These are phyloP conservation scores for Peucedramus taeniatus DNA, from an alignment of 2,113 vertebrate genomes.

Conservation along the genomic window DNA sequence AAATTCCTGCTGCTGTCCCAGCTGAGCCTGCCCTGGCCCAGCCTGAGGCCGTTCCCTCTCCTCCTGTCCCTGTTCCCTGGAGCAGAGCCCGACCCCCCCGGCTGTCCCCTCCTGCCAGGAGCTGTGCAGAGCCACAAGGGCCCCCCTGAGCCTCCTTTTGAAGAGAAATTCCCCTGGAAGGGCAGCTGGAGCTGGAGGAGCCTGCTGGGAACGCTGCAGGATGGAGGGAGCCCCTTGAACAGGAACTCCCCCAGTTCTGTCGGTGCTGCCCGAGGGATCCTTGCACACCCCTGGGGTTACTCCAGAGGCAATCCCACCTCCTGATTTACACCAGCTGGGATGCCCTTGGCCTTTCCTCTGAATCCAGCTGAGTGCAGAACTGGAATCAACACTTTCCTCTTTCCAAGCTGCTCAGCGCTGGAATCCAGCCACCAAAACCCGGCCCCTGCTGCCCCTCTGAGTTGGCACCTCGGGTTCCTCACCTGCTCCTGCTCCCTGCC, in stretches of 20 bases:
- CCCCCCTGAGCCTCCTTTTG: neutral
- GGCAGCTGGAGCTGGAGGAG: neutral
- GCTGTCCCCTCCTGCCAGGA: neutral
- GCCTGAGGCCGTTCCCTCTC: neutral
- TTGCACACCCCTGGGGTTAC: rapidly evolving
- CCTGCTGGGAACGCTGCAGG: neutral
- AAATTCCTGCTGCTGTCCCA: neutral
- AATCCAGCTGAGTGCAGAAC: neutral
- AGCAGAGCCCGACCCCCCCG: neutral
- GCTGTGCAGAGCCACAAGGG: neutral
- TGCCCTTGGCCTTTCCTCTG: neutral
- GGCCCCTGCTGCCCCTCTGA: neutral
- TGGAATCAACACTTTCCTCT: neutral
- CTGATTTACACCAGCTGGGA: neutral
- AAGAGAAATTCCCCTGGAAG: neutral
- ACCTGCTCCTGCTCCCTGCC: neutral
- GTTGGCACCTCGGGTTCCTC: rapidly evolving
- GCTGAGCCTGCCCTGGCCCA: neutral
- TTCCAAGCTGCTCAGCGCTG: rapidly evolving
- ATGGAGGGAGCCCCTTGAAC: neutral
- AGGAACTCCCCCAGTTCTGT: neutral
- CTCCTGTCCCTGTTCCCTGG: neutral
- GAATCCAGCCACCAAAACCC: neutral
- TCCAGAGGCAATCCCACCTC: neutral
- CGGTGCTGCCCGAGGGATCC: neutral